These are phyloP conservation scores for Clamator glandarius DNA, from an alignment of 2,797 vertebrate species.

Conservation along the genomic window DNA sequence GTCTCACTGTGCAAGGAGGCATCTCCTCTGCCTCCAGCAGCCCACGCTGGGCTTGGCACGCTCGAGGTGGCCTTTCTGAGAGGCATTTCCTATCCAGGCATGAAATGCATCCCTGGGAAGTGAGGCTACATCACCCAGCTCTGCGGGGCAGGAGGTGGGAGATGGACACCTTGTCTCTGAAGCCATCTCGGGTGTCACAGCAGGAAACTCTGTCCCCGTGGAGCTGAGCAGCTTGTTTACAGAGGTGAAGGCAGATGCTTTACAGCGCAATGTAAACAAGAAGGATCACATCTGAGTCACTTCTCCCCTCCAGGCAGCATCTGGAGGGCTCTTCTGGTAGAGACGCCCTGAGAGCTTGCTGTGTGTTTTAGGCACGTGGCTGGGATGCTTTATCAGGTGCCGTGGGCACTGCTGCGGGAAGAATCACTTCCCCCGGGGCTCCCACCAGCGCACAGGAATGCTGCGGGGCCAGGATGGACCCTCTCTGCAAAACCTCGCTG, in stretches of 20 bases:
- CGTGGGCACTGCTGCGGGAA: fast-evolving
- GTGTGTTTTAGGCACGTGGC: background rate
- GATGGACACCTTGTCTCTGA: background rate
- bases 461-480: background rate
- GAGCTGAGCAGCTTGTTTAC: background rate
- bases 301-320: background rate
- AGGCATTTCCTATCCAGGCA: background rate
- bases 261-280: background rate
- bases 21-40: background rate
- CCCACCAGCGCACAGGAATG: fast-evolving
- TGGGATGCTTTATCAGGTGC: fast-evolving
- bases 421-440: background rate
- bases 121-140: fast-evolving
- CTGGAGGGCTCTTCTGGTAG: background rate
- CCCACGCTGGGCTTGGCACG: fast-evolving
- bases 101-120: background rate
- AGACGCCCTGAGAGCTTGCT: background rate
- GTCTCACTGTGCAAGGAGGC: fast-evolving
- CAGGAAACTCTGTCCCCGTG: fast-evolving
- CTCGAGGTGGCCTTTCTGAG: background rate
- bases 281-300: background rate
- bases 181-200: background rate
- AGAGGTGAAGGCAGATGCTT: background rate
- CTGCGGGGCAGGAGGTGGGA: background rate
- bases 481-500: background rate